Base-by-base conservation (phyloP, 2,888 invertebrate genomes). In the Ornithoptera priamus region DNA sequence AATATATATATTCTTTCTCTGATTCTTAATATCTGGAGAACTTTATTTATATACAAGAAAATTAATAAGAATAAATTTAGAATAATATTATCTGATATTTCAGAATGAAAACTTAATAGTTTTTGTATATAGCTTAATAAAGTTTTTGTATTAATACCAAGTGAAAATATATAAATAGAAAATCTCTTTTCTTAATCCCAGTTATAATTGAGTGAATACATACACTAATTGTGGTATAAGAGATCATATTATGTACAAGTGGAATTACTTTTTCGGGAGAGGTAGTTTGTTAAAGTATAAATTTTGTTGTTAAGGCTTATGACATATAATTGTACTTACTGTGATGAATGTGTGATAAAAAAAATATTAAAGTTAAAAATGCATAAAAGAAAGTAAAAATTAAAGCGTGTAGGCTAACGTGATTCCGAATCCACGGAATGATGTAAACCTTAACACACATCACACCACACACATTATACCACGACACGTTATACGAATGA, bases 401-500 rank as follows among this genome's bases (percentile, higher is more conserved):
- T 36, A 65, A 30, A 46, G 20, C 4, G 56, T 61, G 58, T 20
- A 65, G 59, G 62, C 62, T 57, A 58, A 70, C 58, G 36, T 59
- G 46, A 62, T 65, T 65, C 58, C 65, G 62, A 22, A 8, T 42
- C 5, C 15, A 62, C 57, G 68, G 60, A 57, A 69, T 62, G 30
- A 65, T 57, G 61, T 66, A 36, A 63, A 46, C 64, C 67, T 60
- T 62, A 66, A 61, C 65, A 46, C 69, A 68, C 66, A 69, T 65
- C 73, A 73, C 75, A 75, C 74, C 75, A 75, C 74, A 81, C 81
- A 82, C 81, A 74, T 71, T 80, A 83, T 85, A 75, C 72, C 82
- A 85, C 85, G 79, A 73, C 69, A 66, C 69, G 22, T 76, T 81
- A 84, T 83, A 77, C 71, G 39, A 39, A 76, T 75, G 73, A 74